A percentile compares a stretch with the other conserved stretches of the same genome.
Evolutionary conservation across 2,888 invertebrate species (phyloP).

Genomic region (Pherbina coryleti): DNA sequence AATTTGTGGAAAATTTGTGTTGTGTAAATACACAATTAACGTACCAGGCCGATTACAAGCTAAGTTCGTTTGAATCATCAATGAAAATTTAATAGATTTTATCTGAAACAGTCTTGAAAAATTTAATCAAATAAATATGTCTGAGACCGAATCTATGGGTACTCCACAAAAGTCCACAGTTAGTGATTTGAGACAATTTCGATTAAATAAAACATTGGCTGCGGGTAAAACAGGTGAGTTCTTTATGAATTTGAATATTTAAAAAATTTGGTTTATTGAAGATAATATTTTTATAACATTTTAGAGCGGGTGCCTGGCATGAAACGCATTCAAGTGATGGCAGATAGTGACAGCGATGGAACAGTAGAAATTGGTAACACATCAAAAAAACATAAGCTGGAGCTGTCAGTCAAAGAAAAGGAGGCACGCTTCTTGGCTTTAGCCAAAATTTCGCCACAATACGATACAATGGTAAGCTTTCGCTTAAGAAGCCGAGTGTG

Average conservation of each 20-base stretch:
- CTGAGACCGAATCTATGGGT: slow-evolving; percentile 54
- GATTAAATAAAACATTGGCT: slow-evolving; percentile 60
- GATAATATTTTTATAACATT: background rate
- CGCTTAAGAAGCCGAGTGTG: background rate
- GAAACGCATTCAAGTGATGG: slow-evolving; percentile 66
- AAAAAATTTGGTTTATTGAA: background rate
- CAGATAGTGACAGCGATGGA: slow-evolving; percentile 67
- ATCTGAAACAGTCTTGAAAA: background rate
- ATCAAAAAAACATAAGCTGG: slow-evolving; percentile 61
- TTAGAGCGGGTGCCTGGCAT: slow-evolving; percentile 67
- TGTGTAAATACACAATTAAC: background rate
- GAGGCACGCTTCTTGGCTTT: slow-evolving; percentile 66
- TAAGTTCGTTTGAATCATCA: background rate
- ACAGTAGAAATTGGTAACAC: slow-evolving; percentile 54
- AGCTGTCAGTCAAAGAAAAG: slow-evolving; percentile 64
- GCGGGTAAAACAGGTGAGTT: slow-evolving; percentile 53
- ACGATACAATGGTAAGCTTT: slow-evolving; percentile 66
- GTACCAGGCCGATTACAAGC: background rate
- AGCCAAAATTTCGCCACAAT: slow-evolving; percentile 64
- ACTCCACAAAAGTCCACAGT: slow-evolving; percentile 57
- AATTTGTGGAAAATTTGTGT: background rate
- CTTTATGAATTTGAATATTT: background rate
- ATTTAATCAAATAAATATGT: slow-evolving; percentile 50
- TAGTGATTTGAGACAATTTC: slow-evolving; percentile 65
- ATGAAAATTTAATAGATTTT: background rate